These are phyloP conservation scores for Odontothrips loti DNA, from an alignment of 2,888 invertebrate species.

Conservation along the genomic window DNA sequence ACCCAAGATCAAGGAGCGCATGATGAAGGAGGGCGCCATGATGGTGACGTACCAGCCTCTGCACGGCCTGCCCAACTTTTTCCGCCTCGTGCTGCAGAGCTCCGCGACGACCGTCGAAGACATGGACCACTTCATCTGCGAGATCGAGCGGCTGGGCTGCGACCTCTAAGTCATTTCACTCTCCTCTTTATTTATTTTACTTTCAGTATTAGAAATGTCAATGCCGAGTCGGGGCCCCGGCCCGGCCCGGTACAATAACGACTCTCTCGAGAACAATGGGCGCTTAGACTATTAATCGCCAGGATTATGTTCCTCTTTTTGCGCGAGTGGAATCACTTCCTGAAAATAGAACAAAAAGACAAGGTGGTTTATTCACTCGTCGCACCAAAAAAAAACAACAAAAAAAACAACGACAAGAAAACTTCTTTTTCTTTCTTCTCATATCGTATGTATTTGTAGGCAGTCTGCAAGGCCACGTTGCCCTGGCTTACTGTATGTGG, in stretches of 20 bases:
- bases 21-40: slow-evolving; percentile 93
- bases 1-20: slow-evolving; percentile 86
- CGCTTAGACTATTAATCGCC: neutral
- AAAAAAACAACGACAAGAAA: no score
- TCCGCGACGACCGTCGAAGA: slow-evolving; percentile 77
- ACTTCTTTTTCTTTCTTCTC: no score
- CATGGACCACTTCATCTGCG: slow-evolving; percentile 80
- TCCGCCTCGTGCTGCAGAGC: slow-evolving; percentile 89
- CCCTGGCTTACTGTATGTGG: neutral
- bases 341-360: no score
- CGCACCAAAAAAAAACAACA: no score
- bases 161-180: slow-evolving; percentile 52
- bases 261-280: neutral
- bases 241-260: no score
- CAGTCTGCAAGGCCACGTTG: neutral
- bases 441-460: no score
- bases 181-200: neutral
- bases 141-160: slow-evolving; percentile 78
- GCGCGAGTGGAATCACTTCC: no score
- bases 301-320: neutral
- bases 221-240: neutral
- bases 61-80: slow-evolving; percentile 83
- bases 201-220: slow-evolving; percentile 6
- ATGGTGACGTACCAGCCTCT: slow-evolving; percentile 95
- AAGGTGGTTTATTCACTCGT: no score